Base-by-base conservation (phyloP, 2,888 invertebrate genomes). In the Thalpophila matura region DNA sequence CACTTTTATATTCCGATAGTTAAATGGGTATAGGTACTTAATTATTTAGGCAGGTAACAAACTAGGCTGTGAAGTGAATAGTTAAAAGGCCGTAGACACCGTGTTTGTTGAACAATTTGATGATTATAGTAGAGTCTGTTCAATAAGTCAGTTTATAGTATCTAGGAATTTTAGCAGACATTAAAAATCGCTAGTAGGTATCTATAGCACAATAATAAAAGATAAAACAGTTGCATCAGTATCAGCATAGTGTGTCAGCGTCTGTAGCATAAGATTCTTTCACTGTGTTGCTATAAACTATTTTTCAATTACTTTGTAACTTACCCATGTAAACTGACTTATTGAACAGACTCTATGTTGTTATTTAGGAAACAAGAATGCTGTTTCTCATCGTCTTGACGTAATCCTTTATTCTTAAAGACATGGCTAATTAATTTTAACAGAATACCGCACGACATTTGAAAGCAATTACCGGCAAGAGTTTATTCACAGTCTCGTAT, bases 31-130 rank as follows among this genome's bases (percentile, higher is more conserved):
- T n/a, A 47, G 38, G 18, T 40, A 24, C 27, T 37, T 50, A 50
- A 64, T 67, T 66, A 46, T 62, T 70, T 51, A 62, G 40, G 40
- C 53, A 20, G 35, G n/a, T 7, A 27, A 12, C 22, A 18, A 46
- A 60, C 31, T 33, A 7, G 35, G 12, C 16, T 14, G 14, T 60
- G 49, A 38, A 26, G 31, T n/a, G 43, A n/a, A n/a, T 9, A 10
- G 35, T 18, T 18, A 18, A 12, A 43, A 37, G 27, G 40, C n/a
- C 14, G 29, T 37, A 37, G 49, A 43, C n/a, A 18, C n/a, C 9
- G 4, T 24, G n/a, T 1, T 10, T 65, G 20, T 12, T 29, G 3
- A 50, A 14, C 9, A n/a, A 4, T 18, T 20, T 42, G 33, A 20
- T 31, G 14, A 38, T 38, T 38, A 3, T 24, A 26, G 7, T 47